Base-by-base conservation (phyloP, 2,113 vertebrate species). In the Chrysemys picta region DNA sequence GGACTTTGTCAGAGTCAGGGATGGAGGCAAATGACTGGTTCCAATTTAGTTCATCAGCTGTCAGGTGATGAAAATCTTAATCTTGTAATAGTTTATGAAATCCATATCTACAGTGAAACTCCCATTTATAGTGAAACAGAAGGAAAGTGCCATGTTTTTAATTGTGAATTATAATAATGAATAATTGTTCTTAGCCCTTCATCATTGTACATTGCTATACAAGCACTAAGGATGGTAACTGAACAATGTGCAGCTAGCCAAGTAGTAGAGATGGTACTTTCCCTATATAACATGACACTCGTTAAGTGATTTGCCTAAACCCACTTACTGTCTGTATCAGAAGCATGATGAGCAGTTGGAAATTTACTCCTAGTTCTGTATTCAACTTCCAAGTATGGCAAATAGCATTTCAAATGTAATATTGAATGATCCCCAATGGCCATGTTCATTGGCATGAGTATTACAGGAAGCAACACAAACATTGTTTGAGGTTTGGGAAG, bases 401-500 rank as follows among this genome's bases (percentile, higher is more conserved):
- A 21, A n/a, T 38, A 49, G 65, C 13, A 53, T 53, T 54, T 22
- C 53, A 54, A 54, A 54, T 54, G 53, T 54, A 8, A 54, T 54
- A 54, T 22, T 54, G 8, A 54, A 22, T 54, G 21, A 22, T 54
- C 3, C 53, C 53, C 53, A 54, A 22, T 54, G 53, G 4, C 21
- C 35, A 89, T 83, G 82, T 24, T 6, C 86, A 84, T 95, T 94
- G 90, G 80, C 89, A 79, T 76, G 91, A 57, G 42, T 89, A 84
- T 88, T 94, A 86, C 80, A 93, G 82, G 29, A 83, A 95, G 91
- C 9, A 22, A 83, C 81, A 93, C 53, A 94, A 96, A 88, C 89
- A 84, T 47, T 85, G 69, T 31, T 75, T 75, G 56, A 50, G 1
- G 87, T 88, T 79, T 90, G 89, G 87, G 84, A 95, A 87, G 35